Base-by-base conservation (phyloP, 2,888 invertebrate species). In the Chydorus sphaericus region DNA sequence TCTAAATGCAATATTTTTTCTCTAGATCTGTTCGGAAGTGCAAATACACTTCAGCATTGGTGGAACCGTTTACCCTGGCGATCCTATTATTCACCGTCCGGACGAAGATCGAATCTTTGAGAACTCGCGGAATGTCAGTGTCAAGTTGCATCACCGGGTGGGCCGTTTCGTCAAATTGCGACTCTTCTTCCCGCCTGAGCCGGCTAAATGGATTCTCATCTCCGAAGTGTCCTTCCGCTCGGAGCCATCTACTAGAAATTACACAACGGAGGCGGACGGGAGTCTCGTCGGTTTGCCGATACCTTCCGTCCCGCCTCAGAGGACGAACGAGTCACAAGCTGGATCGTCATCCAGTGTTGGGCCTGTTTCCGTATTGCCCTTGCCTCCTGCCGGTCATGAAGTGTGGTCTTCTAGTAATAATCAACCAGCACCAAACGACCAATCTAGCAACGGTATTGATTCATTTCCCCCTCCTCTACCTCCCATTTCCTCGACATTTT, bases 151-250 rank as follows among this genome's bases (percentile, higher is more conserved):
- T 66, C 82, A 87, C 66, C 77, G 85, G 50, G 80, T 90, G 53
- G 92, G 86, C 28, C 77, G 79, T 65, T 88, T 81, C 74, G 83
- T 91, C 58, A 84, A 84, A 66, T 72, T 85, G 62, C 78, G 83
- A 64, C 75, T 91, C 54, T 77, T 77, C 62, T 91, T 90, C 68
- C 83, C 86, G 3, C 78, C 85, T 16, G 91, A 90, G 68, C 83
- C 86, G 3, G 78, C 85, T 18, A 76, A 81, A 56, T 92, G 92
- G 91, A 82, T 92, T 63, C 81, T 92, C 72, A 78, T 93, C 66
- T 89, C 89, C 70, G 92, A 93, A 72, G 77, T 92, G 60, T 80
- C 83, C 57, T 92, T 92, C 69, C 83, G 83, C 64, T 90, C 90
- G 26, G 62, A 61, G 38, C 59, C 60, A 31, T 59, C 60, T 14